Conservation (phyloP, 2,797 vertebrate genomes). For the Ceryle rudis region DNA sequence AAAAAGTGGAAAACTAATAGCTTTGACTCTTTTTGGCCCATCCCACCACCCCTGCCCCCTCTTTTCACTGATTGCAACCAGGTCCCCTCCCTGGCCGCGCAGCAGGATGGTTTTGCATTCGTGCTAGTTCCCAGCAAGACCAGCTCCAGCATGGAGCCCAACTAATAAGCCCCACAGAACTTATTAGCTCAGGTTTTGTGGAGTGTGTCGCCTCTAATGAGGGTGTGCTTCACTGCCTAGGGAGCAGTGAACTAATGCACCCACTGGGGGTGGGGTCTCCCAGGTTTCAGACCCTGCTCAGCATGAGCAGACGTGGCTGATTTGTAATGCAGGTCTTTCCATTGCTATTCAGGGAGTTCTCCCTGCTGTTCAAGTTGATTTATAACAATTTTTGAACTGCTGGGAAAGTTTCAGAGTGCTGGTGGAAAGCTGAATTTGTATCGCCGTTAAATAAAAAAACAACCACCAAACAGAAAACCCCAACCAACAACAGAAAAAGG, state of each 20-base stretch:
- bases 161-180: background rate
- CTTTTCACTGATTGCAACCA: too few species aligned
- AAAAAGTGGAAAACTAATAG: background rate
- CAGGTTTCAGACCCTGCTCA: background rate
- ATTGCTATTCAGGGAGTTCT: background rate
- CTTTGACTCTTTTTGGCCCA: background rate
- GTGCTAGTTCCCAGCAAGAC: background rate
- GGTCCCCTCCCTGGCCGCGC: background rate
- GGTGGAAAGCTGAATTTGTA: background rate
- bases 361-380: background rate
- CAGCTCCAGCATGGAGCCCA: background rate
- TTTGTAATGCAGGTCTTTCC: background rate
- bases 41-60: background rate
- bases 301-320: accelerated
- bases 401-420: background rate
- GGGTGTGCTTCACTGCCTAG: background rate
- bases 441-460: accelerated
- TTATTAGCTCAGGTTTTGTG: background rate
- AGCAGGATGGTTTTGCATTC: background rate
- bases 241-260: background rate
- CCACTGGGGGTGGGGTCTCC: background rate
- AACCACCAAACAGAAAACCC: too few species aligned
- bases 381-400: background rate
- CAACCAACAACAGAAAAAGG: background rate
- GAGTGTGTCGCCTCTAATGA: background rate